Evolutionary conservation across 2,113 vertebrate species (phyloP).

Genomic region (Hucho hucho): DNA sequence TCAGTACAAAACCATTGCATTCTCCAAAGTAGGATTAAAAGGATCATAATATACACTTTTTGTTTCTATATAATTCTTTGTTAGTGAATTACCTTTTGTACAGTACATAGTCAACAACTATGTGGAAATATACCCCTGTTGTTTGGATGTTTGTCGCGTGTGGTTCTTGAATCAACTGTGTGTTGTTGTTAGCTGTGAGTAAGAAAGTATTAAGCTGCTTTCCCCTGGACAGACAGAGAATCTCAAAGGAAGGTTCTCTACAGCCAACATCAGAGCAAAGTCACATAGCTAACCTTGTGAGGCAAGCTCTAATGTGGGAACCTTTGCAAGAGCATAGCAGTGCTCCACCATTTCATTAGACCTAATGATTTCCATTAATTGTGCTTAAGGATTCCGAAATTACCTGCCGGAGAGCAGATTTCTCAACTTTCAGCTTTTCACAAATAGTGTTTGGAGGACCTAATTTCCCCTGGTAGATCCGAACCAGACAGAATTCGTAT

Average conservation of each 20-base stretch:
- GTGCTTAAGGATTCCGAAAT: slow-evolving; percentile 48
- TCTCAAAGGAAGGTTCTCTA: slow-evolving; percentile 22
- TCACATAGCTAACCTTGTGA: slow-evolving; percentile 48
- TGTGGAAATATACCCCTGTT: too few relatives aligned
- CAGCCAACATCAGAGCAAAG: slow-evolving; percentile 19
- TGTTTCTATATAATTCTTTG: too few relatives aligned
- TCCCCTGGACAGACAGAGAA: background rate
- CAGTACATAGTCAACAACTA: too few relatives aligned
- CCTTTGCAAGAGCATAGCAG: slow-evolving; percentile 39
- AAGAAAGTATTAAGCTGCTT: slow-evolving; percentile 10
- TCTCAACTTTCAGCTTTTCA: slow-evolving; percentile 10
- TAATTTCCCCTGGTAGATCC: background rate
- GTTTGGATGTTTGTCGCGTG: too few relatives aligned
- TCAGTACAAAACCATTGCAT: too few relatives aligned
- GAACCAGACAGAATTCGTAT: background rate
- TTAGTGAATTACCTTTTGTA: too few relatives aligned
- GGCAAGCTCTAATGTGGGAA: slow-evolving; percentile 49
- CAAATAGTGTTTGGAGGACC: background rate
- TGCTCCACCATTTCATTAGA: slow-evolving; percentile 61
- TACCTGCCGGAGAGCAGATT: slow-evolving; percentile 31
- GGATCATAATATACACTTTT: too few relatives aligned
- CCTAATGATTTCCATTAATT: slow-evolving; percentile 68
- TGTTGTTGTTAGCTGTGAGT: slow-evolving; percentile 2
- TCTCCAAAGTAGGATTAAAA: too few relatives aligned
- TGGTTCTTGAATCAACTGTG: background rate